These are phyloP conservation scores for Phaethornis superciliosus DNA, from an alignment of 2,113 vertebrate species.

Conservation along the genomic window DNA sequence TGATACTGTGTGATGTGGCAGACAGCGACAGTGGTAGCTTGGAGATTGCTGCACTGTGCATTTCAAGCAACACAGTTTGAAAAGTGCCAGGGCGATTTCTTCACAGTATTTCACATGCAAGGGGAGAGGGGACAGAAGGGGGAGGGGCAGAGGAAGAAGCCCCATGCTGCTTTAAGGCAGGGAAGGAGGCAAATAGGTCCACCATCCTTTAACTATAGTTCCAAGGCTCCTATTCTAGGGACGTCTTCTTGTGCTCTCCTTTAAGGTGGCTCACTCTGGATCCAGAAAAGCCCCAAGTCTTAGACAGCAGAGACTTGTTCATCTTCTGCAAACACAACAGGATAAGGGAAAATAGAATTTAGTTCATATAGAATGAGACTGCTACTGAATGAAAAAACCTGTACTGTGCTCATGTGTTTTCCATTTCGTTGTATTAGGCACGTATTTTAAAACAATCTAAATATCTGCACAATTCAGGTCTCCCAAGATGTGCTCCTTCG, in stretches of 20 bases:
- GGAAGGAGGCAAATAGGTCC: constrained; percentile 88
- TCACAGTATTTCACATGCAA: constrained; percentile 98
- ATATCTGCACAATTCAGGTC: neutral
- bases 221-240: constrained; percentile 78
- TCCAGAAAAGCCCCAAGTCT: constrained; percentile 74
- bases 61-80: constrained; percentile 82
- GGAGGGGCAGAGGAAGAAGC: constrained; percentile 78
- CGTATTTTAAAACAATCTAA: neutral
- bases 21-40: constrained; percentile 70
- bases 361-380: constrained; percentile 15
- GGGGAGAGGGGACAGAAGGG: constrained; percentile 73
- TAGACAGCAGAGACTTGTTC: constrained; percentile 97
- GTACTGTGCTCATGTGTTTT: neutral
- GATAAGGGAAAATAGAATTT: constrained; percentile 44
- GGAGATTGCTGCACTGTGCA: constrained; percentile 77
- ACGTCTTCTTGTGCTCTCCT: constrained; percentile 84
- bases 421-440: neutral
- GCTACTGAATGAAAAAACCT: constrained; percentile 21
- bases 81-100: constrained; percentile 89
- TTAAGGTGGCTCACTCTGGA: constrained; percentile 72
- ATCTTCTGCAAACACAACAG: constrained; percentile 83
- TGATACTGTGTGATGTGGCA: constrained; percentile 78
- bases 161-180: constrained; percentile 98
- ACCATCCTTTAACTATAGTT: constrained; percentile 80
- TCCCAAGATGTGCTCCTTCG: neutral